These are phyloP conservation scores for Montifringilla adamsi DNA, from an alignment of 2,113 vertebrate genomes.

Conservation along the genomic window DNA sequence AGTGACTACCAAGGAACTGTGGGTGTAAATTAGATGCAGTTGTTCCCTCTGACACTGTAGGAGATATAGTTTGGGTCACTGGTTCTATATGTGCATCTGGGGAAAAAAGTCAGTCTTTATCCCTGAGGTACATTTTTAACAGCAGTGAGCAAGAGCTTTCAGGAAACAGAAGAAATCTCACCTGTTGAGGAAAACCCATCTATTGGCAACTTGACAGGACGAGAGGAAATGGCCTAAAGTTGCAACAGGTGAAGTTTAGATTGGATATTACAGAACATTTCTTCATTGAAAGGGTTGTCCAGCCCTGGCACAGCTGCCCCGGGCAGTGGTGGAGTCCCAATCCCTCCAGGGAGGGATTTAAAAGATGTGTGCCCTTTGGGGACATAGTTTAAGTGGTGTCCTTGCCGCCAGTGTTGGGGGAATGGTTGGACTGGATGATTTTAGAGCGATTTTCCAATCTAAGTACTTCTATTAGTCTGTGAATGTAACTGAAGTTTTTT, in stretches of 20 bases:
- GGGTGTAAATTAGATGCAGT: not conserved
- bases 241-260: not conserved
- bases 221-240: not conserved
- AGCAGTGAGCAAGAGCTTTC: not conserved
- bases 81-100: not conserved
- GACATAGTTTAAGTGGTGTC: not conserved
- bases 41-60: not conserved
- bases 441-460: not conserved
- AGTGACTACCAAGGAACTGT: not conserved
- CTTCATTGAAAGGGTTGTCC: not conserved
- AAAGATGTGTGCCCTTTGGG: accelerated
- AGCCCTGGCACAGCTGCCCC: not conserved
- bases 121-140: not conserved
- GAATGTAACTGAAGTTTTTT: not conserved
- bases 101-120: not conserved
- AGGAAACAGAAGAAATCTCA: not conserved
- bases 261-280: not conserved
- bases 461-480: not conserved
- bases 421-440: not conserved
- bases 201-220: not conserved
- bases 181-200: too few relatives aligned
- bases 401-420: not conserved
- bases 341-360: not conserved
- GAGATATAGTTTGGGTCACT: accelerated
- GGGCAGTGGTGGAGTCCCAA: not conserved